Evolutionary conservation across 2,888 invertebrate species (phyloP).

Genomic region (Caenorhabditis sulstoni): DNA sequence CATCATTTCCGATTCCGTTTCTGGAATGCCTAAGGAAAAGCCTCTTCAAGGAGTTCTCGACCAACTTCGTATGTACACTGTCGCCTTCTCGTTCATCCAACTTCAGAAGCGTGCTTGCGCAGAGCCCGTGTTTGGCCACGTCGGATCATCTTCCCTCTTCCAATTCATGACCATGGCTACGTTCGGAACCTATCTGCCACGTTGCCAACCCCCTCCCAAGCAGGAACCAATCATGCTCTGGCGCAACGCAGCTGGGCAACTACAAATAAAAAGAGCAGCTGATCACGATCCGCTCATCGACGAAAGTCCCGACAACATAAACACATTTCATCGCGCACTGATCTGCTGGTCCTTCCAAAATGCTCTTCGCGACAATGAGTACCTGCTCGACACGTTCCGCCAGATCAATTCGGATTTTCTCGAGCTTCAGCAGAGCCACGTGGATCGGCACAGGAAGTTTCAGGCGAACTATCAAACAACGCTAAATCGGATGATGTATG

Average conservation of each 20-base stretch:
- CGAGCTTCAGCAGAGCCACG: constrained; percentile 66
- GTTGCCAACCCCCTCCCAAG: constrained; percentile 31
- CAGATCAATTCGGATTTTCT: constrained; percentile 83
- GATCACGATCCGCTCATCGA: constrained; percentile 25
- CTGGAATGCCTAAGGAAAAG: constrained; percentile 86
- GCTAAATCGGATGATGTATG: constrained; percentile 85
- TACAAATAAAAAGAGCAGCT: constrained; percentile 2
- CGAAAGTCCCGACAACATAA: constrained; percentile 26
- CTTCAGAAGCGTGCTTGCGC: constrained; percentile 49
- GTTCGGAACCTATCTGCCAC: constrained; percentile 83
- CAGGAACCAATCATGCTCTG: neutral
- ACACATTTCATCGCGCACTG: constrained; percentile 82
- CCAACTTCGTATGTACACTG: constrained; percentile 87
- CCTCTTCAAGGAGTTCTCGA: constrained; percentile 87
- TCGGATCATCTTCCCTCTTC: constrained; percentile 87
- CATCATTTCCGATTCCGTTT: constrained; percentile 86
- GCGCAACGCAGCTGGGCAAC: neutral
- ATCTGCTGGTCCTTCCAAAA: constrained; percentile 85
- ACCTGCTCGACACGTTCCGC: constrained; percentile 63
- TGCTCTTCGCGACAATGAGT: constrained; percentile 79
- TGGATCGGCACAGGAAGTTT: constrained; percentile 58
- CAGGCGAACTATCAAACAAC: constrained; percentile 55
- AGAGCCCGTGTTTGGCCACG: constrained; percentile 83
- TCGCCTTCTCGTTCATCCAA: constrained; percentile 87
- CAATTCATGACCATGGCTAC: constrained; percentile 88